phyloP scores from a whole-genome alignment of 2,113 vertebrate genomes.

The Morphnarchus princeps region DNA sequence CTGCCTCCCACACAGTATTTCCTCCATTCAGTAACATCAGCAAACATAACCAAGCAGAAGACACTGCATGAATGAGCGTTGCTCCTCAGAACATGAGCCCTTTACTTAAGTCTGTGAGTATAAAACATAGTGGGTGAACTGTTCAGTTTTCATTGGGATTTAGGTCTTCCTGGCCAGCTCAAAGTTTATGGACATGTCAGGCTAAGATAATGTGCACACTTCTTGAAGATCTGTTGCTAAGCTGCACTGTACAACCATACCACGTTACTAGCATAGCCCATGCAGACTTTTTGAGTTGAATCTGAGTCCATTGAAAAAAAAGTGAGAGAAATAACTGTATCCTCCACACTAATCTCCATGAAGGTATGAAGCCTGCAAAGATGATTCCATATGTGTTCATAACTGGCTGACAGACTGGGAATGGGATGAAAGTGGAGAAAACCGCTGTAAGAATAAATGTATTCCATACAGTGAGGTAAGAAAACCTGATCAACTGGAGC shows the following conservation, averaged over 20 bases:
- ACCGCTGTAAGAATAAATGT: constrained; percentile 66
- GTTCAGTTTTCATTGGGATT: neutral
- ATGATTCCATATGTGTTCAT: constrained; percentile 57
- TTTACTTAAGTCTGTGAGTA: neutral
- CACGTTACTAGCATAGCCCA: neutral
- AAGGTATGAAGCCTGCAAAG: constrained; percentile 74
- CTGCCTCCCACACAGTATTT: neutral
- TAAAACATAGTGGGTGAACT: neutral
- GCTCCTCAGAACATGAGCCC: neutral
- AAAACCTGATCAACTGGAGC: neutral
- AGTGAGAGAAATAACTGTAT: neutral
- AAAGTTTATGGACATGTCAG: neutral
- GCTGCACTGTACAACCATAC: neutral
- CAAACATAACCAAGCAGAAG: neutral
- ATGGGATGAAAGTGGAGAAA: constrained; percentile 54
- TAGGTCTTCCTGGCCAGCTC: neutral
- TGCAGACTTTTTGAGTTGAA: neutral
- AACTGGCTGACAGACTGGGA: constrained; percentile 72
- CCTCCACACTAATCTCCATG: neutral
- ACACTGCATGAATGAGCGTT: neutral
- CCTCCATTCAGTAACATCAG: neutral
- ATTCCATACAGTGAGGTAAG: constrained; percentile 66
- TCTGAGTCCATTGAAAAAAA: neutral
- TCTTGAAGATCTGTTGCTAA: neutral
- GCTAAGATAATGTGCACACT: neutral